Base-by-base conservation (phyloP, 2,888 invertebrate species). In the Tanytarsus gracilentus region DNA sequence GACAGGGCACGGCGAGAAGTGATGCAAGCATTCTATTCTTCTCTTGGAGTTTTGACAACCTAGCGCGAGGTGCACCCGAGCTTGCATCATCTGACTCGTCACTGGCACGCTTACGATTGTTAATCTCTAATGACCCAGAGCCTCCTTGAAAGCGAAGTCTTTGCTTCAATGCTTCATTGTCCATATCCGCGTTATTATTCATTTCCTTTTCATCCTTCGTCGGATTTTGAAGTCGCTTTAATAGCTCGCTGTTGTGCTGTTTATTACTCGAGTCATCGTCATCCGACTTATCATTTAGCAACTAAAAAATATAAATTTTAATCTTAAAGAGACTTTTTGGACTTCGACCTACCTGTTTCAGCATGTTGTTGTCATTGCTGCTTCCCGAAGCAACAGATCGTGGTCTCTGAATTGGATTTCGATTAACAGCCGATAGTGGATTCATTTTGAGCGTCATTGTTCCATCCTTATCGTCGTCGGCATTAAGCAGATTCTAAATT, bases 1-100 rank as follows among this genome's bases (percentile, higher is more conserved):
- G 85, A 58, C 58, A 48, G 66, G 86, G 84, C 70, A 86, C 85
- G 59, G 87, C 88, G 69, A 93, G 74, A 66, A 93, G 73, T 44
- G 84, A 84, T 36, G 90, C 91, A 65, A 93, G 77, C 83, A 93
- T 91, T 71, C 85, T 84, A 72, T 92, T 92, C 70, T 83, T 85
- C 72, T 87, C 85, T 73, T 87, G 87, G 55, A 92, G 76, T 65
- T 83, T 82, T 66, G 86, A 87, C 60, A 77, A 78, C 23, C 61
- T 59, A 14, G 68, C 66, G 71, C 75, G 77, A 18, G 71, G 71
- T 61, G 72, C 70, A 63, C 73, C 74, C 30, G 70, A 67, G 18
- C 72, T 75, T 62, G 68, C 66, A 62, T 80, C 78, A 64, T 81
- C 81, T 3, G 78, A 76, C 63, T 84, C 84, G 62, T 83, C 83